These are phyloP conservation scores for Eupeodes latifasciatus DNA, from an alignment of 2,888 invertebrate species.

Conservation along the genomic window DNA sequence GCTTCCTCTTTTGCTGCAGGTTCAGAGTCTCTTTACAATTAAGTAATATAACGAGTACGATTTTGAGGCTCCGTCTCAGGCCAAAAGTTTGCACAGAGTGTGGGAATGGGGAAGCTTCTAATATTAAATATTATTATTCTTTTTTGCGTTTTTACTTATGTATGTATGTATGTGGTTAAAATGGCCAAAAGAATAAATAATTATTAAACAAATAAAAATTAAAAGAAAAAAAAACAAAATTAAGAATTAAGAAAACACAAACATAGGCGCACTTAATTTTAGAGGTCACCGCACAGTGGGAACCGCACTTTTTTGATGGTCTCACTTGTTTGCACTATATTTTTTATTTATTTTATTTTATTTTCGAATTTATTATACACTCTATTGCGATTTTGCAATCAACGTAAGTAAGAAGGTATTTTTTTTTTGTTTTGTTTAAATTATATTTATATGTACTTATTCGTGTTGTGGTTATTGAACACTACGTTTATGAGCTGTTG, in stretches of 20 bases:
- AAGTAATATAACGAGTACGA: conserved; percentile 5
- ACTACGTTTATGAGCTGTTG: conserved; percentile 48
- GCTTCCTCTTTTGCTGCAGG: not conserved
- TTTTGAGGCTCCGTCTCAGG: conserved; percentile 14
- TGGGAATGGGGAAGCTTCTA: conserved; percentile 39
- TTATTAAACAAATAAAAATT: conserved; percentile 53
- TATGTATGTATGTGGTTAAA: conserved; percentile 32
- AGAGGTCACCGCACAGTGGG: conserved; percentile 63
- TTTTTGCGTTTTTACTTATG: conserved; percentile 32
- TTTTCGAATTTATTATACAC: conserved; percentile 59
- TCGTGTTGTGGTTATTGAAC: conserved; percentile 49
- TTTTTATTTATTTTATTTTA: not conserved
- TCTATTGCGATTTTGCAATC: conserved; percentile 59
- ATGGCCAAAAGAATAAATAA: conserved; percentile 67
- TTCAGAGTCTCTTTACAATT: conserved; percentile 6
- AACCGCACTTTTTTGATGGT: conserved; percentile 53
- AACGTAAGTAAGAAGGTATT: conserved; percentile 28
- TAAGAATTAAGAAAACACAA: conserved; percentile 33
- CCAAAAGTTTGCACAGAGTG: conserved; percentile 37
- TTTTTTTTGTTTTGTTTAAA: not conserved
- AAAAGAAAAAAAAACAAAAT: conserved; percentile 15
- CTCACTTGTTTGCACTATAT: conserved; percentile 25
- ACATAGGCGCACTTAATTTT: conserved; percentile 60
- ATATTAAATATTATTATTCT: conserved; percentile 15
- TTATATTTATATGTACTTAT: conserved; percentile 9